These are phyloP conservation scores for Heliconius sara DNA, from an alignment of 2,888 invertebrate species.

Conservation along the genomic window DNA sequence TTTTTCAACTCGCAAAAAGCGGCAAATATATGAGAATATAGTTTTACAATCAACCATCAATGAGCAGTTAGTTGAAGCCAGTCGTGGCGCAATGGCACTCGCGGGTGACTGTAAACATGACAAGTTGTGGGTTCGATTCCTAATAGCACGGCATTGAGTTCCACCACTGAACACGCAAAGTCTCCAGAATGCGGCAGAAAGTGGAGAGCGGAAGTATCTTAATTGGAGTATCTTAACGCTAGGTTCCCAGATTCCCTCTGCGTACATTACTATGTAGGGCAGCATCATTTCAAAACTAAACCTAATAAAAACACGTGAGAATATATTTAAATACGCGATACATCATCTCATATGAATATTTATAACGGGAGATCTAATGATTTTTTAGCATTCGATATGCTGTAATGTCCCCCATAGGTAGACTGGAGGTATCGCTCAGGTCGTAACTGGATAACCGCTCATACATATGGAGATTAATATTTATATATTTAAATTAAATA, in stretches of 20 bases:
- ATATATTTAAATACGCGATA: slow-evolving; percentile 37
- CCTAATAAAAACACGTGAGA: slow-evolving; percentile 44
- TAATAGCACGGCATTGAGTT: neutral
- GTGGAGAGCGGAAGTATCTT: neutral
- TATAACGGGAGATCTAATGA: slow-evolving; percentile 5
- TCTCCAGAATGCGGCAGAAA: neutral
- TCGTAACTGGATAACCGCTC: neutral
- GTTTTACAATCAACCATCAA: no score
- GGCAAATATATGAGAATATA: no score
- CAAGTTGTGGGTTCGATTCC: no score
- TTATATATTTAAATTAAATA: slow-evolving; percentile 25
- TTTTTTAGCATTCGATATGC: slow-evolving; percentile 12
- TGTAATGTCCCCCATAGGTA: neutral
- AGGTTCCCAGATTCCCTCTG: neutral
- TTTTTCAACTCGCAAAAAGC: no score
- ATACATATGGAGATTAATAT: slow-evolving; percentile 16
- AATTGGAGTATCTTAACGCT: neutral
- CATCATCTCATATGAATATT: slow-evolving; percentile 31
- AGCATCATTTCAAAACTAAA: no score
- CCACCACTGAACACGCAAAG: neutral
- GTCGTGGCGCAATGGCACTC: no score
- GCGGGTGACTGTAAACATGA: no score
- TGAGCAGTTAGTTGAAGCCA: no score
- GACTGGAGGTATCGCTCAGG: neutral
- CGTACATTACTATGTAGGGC: no score